A percentile compares a stretch with the other conserved stretches of the same genome.
Conservation (phyloP, 1,140 invertebrate species). For the Psix sp. region DNA sequence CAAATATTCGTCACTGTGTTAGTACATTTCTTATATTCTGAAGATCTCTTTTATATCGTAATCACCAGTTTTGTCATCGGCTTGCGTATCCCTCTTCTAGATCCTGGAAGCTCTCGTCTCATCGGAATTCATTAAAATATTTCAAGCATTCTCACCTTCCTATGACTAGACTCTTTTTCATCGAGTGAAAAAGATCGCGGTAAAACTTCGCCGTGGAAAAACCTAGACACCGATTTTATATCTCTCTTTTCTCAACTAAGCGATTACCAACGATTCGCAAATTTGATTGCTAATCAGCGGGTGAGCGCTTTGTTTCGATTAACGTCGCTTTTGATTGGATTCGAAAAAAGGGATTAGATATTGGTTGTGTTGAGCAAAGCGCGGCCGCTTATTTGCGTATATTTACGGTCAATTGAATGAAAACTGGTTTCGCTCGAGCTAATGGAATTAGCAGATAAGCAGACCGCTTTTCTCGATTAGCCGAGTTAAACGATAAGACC, state of each 20-base stretch:
- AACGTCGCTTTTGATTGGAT: constrained; percentile 3
- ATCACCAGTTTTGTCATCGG: constrained; percentile 75
- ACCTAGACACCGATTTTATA: too few species aligned
- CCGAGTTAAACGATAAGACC: constrained; percentile 63
- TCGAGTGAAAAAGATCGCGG: constrained; percentile 15
- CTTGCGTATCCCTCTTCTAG: constrained; percentile 46
- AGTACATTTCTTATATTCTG: constrained; percentile 67
- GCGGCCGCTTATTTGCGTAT: constrained; percentile 7
- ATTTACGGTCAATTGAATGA: constrained; percentile 35
- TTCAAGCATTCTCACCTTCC: constrained; percentile 63
- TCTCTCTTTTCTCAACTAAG: too few species aligned
- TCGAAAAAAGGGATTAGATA: constrained; percentile 14
- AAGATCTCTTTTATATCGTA: constrained; percentile 73
- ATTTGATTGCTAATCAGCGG: too few species aligned
- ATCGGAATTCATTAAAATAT: constrained; percentile 75
- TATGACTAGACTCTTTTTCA: constrained; percentile 66
- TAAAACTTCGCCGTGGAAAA: constrained; percentile 23
- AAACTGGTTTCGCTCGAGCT: constrained; percentile 56
- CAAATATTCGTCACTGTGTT: constrained; percentile 26
- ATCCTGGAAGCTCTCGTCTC: constrained; percentile 51
- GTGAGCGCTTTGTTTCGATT: too few species aligned
- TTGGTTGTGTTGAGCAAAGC: not conserved
- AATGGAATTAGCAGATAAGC: constrained; percentile 68
- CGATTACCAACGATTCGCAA: too few species aligned
- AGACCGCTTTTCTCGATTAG: constrained; percentile 61